These are phyloP conservation scores for Chaetops frenatus DNA, from an alignment of 2,113 vertebrate species.

Conservation along the genomic window DNA sequence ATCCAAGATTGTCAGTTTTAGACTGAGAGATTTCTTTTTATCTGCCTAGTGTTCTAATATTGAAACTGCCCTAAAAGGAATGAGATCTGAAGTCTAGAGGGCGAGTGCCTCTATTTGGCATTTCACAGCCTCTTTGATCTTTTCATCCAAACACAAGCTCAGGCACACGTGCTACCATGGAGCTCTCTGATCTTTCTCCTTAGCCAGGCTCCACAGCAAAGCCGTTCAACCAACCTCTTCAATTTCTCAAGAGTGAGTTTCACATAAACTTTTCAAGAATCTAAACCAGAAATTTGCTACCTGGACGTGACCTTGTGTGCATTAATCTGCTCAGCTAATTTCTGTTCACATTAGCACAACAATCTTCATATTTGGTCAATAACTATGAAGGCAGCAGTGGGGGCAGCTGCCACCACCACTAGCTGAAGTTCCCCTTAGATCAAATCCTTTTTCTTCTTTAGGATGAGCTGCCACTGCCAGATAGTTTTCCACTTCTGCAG, in stretches of 20 bases:
- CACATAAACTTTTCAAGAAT: not conserved
- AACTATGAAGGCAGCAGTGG: not conserved
- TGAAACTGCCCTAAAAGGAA: constrained; percentile 30
- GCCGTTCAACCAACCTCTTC: not conserved
- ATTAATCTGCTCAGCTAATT: not conserved
- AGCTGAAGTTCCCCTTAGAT: not conserved
- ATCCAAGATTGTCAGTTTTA: not conserved
- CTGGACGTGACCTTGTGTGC: not conserved
- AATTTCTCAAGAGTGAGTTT: not conserved
- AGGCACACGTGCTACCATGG: not conserved
- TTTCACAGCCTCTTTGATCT: constrained; percentile 31
- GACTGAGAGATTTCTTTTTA: constrained; percentile 33
- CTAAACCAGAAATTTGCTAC: not conserved
- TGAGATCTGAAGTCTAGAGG: not conserved
- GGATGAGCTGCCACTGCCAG: not conserved
- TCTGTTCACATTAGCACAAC: not conserved
- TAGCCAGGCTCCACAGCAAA: not conserved
- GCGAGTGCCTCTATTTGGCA: not conserved
- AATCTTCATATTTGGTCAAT: not conserved
- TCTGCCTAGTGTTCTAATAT: constrained; percentile 25
- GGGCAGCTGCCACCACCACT: not conserved
- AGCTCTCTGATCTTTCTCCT: constrained; percentile 1
- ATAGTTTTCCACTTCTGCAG: not conserved
- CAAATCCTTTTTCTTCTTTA: constrained; percentile 14
- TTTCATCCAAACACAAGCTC: not conserved